phyloP scores from a whole-genome alignment of 2,113 vertebrate species.

The Chloebia gouldiae region DNA sequence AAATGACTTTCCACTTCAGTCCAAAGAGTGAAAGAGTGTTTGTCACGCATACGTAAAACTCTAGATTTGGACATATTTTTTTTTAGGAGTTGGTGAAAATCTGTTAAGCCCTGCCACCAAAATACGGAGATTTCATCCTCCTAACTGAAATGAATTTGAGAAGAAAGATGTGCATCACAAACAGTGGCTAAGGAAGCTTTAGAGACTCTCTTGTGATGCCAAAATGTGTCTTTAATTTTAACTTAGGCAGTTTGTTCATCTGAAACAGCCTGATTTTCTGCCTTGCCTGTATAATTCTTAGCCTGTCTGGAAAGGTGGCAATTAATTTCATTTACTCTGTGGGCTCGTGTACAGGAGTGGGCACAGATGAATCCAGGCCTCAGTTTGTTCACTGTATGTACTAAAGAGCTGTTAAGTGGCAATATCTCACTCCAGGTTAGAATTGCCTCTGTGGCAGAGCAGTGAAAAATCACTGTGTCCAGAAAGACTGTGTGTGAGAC shows the following conservation, averaged over 20 bases:
- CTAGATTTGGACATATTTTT: neutral
- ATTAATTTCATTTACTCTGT: neutral
- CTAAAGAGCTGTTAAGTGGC: slow-evolving; percentile 14
- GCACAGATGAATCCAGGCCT: neutral
- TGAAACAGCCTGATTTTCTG: neutral
- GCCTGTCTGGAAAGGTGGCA: neutral
- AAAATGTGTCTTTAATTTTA: neutral
- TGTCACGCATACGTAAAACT: neutral
- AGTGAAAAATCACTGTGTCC: neutral
- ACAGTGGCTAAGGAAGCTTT: neutral
- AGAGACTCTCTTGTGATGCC: neutral
- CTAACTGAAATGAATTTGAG: neutral
- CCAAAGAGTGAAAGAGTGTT: neutral
- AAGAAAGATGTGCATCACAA: neutral
- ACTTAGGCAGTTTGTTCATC: neutral
- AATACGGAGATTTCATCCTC: neutral
- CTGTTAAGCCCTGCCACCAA: neutral
- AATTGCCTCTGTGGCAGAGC: neutral
- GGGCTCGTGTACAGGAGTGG: neutral
- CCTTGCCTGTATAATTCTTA: neutral
- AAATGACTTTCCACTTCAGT: neutral
- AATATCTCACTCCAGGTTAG: neutral
- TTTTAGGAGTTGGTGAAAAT: neutral
- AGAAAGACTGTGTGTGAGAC: neutral
- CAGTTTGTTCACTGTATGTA: rapidly evolving